phyloP scores from a whole-genome alignment of 2,113 vertebrate genomes.

The Odontesthes bonariensis region DNA sequence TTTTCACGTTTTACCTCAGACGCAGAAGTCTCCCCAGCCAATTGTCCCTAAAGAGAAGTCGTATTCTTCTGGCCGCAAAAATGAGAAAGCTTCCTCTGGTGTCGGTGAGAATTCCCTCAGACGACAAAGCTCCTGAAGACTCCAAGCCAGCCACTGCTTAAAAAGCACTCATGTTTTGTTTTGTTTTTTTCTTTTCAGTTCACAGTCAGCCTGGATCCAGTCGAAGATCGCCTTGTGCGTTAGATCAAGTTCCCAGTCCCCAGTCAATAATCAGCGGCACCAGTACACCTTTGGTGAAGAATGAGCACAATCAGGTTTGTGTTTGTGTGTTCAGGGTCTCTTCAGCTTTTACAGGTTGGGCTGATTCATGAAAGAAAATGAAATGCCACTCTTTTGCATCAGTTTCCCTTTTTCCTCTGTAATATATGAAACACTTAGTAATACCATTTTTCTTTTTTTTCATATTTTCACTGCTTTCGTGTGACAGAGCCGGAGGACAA shows the following conservation, averaged over 20 bases:
- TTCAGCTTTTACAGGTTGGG: background rate
- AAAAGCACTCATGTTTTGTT: background rate
- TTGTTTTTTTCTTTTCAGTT: constrained; percentile 59
- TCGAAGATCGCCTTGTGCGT: constrained; percentile 87
- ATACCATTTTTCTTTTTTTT: background rate
- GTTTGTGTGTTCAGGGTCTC: background rate
- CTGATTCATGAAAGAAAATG: constrained; percentile 39
- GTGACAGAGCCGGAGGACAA: constrained; percentile 88
- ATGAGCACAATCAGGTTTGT: constrained; percentile 82
- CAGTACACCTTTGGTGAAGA: constrained; percentile 83
- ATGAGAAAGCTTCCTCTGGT: constrained; percentile 80
- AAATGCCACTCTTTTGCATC: background rate
- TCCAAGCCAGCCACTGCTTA: background rate
- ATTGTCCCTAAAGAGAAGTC: constrained; percentile 89
- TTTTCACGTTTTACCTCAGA: constrained; percentile 82
- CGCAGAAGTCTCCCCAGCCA: constrained; percentile 73
- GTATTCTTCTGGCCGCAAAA: constrained; percentile 75
- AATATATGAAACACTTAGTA: background rate
- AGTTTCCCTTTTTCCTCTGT: background rate
- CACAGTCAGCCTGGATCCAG: constrained; percentile 85
- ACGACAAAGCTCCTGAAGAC: background rate
- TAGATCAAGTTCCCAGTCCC: constrained; percentile 91
- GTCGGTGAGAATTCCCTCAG: constrained; percentile 79
- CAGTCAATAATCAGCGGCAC: constrained; percentile 87
- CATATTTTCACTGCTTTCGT: constrained; percentile 8